These are phyloP conservation scores for Ophraella communa DNA, from an alignment of 2,888 invertebrate genomes.

Conservation along the genomic window DNA sequence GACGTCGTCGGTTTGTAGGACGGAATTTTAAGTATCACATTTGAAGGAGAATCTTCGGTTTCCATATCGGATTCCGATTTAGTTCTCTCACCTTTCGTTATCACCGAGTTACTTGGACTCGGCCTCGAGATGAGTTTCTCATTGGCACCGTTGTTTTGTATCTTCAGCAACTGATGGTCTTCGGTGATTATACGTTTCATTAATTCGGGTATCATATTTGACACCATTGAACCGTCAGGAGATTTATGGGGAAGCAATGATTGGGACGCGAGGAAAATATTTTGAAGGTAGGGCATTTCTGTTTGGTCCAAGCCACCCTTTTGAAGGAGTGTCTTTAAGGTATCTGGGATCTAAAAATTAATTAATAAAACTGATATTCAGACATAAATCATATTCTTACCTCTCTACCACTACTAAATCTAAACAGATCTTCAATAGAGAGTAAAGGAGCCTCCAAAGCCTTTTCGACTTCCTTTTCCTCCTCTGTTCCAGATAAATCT, in stretches of 20 bases:
- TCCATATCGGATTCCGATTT: constrained; percentile 58
- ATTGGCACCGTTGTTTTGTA: constrained; percentile 54
- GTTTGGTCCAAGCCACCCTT: constrained; percentile 55
- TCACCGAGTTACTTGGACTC: constrained; percentile 59
- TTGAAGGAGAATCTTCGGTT: constrained; percentile 66
- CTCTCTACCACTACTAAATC: constrained; percentile 62
- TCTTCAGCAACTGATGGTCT: constrained; percentile 61
- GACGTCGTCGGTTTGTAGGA: constrained; percentile 76
- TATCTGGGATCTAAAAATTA: constrained; percentile 57
- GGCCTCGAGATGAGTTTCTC: constrained; percentile 53
- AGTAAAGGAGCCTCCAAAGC: constrained; percentile 65
- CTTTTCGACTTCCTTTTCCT: constrained; percentile 68
- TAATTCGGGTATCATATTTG: constrained; percentile 62
- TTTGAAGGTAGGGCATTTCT: constrained; percentile 62
- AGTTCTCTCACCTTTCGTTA: constrained; percentile 53
- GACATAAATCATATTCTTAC: constrained; percentile 47
- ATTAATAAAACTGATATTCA: too few relatives aligned
- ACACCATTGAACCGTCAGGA: constrained; percentile 55
- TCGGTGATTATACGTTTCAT: constrained; percentile 65
- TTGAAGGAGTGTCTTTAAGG: constrained; percentile 63
- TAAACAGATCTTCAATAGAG: constrained; percentile 67
- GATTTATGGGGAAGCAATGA: constrained; percentile 49
- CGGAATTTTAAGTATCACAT: constrained; percentile 90
- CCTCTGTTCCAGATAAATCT: constrained; percentile 66
- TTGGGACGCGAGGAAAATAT: constrained; percentile 60